These are phyloP conservation scores for Argyra leucocephala DNA, from an alignment of 2,888 invertebrate genomes.

Conservation along the genomic window DNA sequence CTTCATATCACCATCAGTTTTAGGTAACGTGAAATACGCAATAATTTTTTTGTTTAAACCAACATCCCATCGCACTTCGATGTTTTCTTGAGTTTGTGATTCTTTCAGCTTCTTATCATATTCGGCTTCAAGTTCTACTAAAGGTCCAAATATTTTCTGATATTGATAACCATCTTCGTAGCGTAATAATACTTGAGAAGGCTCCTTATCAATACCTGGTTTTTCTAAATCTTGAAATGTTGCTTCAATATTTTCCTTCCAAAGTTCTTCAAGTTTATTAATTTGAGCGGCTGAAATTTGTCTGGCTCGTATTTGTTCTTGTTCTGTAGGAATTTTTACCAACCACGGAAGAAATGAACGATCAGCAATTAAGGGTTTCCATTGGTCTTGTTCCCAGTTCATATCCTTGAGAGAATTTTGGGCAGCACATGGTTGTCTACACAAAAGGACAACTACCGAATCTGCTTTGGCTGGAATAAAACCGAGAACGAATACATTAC, in stretches of 20 bases:
- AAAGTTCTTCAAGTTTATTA: conserved; percentile 93
- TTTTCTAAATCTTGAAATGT: conserved; percentile 97
- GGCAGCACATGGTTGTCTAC: conserved; percentile 93
- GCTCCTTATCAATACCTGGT: conserved; percentile 96
- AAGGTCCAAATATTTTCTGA: conserved; percentile 93
- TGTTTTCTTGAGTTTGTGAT: conserved; percentile 95
- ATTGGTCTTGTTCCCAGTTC: conserved; percentile 99
- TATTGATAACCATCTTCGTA: conserved; percentile 99
- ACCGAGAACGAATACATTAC: conserved; percentile 96
- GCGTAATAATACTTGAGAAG: conserved; percentile 66
- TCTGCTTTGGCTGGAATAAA: conserved; percentile 99
- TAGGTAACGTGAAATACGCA: conserved; percentile 93
- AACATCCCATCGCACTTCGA: conserved; percentile 97
- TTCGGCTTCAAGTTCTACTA: conserved; percentile 95
- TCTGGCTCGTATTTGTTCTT: conserved; percentile 88
- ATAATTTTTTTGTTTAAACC: conserved; percentile 96
- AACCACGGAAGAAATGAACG: conserved; percentile 94
- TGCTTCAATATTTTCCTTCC: conserved; percentile 97
- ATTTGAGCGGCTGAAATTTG: conserved; percentile 97
- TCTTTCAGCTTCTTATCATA: conserved; percentile 97
- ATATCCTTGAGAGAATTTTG: conserved; percentile 95
- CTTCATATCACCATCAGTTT: conserved; percentile 97
- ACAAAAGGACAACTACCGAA: conserved; percentile 92
- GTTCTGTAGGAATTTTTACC: conserved; percentile 93
- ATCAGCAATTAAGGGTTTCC: conserved; percentile 96